Percentiles rank a stretch among this genome's conserved stretches.
Evolutionary conservation across 2,888 invertebrate genomes (phyloP).

Genomic region (Ormyrus rosae): DNA sequence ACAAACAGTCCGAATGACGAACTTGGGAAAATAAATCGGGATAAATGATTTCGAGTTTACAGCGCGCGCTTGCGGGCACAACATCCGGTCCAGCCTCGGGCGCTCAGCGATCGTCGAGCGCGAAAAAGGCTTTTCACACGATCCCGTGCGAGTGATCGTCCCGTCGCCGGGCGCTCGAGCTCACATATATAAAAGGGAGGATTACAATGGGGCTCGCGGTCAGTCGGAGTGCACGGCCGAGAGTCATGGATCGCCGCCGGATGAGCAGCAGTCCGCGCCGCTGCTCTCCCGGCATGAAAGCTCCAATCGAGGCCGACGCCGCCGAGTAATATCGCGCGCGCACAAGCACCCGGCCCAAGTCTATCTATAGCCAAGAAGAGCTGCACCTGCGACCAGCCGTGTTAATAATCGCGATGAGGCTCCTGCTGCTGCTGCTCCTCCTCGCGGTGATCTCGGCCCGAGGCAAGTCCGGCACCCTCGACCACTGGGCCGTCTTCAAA

Average conservation of each 20-base stretch:
- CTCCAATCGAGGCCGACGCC: too few relatives aligned
- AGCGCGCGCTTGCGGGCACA: background rate
- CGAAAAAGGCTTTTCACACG: background rate
- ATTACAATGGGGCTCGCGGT: conserved; percentile 3
- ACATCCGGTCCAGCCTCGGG: background rate
- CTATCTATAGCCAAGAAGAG: too few relatives aligned
- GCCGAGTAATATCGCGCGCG: too few relatives aligned
- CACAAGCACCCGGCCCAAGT: too few relatives aligned
- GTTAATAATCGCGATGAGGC: too few relatives aligned
- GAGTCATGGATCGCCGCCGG: conserved; percentile 14
- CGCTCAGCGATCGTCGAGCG: background rate
- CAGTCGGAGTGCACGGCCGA: background rate
- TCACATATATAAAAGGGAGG: conserved; percentile 26
- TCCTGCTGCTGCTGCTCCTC: too few relatives aligned
- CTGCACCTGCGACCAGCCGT: too few relatives aligned
- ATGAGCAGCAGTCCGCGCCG: background rate
- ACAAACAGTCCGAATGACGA: too few relatives aligned
- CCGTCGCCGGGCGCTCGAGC: background rate
- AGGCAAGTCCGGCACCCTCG: background rate
- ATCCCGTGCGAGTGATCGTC: background rate
- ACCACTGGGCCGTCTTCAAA: conserved; percentile 41
- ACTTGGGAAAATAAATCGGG: background rate
- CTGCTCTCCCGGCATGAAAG: too few relatives aligned
- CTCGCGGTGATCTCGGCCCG: too few relatives aligned
- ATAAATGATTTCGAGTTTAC: background rate